Conservation (phyloP, 2,797 vertebrate species). For the Sebastes dallii region DNA sequence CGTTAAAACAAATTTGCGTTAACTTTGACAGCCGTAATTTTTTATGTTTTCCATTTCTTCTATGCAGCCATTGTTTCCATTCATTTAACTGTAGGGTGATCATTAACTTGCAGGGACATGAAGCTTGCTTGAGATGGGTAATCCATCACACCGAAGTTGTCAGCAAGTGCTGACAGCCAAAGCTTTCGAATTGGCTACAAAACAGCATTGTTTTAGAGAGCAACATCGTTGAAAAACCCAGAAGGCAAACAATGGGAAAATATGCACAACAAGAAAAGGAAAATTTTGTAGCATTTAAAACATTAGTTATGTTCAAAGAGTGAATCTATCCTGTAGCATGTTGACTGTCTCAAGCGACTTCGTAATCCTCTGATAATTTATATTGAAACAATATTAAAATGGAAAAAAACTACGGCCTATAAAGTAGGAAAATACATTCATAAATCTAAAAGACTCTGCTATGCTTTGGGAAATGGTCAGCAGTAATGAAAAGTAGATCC, state of each 20-base stretch:
- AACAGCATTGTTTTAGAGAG: neutral
- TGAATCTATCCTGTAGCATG: neutral
- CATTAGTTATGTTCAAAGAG: neutral
- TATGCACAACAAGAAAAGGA: neutral
- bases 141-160: conserved; percentile 3
- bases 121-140: neutral
- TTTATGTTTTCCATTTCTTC: neutral
- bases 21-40: too few relatives aligned
- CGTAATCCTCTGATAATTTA: neutral
- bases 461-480: conserved; percentile 43
- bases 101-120: conserved; percentile 22
- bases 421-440: neutral
- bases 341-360: neutral
- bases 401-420: neutral
- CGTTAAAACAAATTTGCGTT: too few relatives aligned
- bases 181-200: neutral
- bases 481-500: conserved; percentile 54
- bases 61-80: neutral
- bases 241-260: neutral
- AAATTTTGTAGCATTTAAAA: neutral
- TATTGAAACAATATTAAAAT: conserved; percentile 5
- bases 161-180: conserved; percentile 6
- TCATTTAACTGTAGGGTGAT: neutral
- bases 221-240: neutral
- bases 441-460: conserved; percentile 13